Conservation (phyloP, 2,797 vertebrate genomes). For the Lepidocolaptes lacrymiger region DNA sequence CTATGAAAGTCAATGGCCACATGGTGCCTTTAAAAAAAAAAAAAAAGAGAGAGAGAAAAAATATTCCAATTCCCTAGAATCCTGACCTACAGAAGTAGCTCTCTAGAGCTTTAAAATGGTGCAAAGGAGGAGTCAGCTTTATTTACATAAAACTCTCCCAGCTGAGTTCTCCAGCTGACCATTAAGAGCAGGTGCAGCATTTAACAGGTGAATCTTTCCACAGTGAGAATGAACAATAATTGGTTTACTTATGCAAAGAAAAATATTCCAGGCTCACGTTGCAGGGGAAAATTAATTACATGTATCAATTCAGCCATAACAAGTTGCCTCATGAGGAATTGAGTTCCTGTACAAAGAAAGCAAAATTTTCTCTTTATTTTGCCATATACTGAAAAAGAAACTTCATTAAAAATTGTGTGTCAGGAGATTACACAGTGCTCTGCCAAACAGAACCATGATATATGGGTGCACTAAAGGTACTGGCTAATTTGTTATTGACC, state of each 20-base stretch:
- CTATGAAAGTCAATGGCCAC: neutral
- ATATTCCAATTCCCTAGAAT: neutral
- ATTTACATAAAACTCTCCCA: neutral
- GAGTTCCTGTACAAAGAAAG: neutral
- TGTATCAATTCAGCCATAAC: neutral
- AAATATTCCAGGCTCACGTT: neutral
- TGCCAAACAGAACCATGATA: neutral
- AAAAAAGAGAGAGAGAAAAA: neutral
- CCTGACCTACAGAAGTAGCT: neutral
- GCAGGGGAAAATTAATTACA: neutral
- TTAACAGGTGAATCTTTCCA: neutral
- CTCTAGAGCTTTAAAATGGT: conserved; percentile 7
- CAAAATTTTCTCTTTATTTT: neutral
- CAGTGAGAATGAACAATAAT: neutral
- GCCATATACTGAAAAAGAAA: neutral
- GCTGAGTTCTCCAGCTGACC: conserved; percentile 21
- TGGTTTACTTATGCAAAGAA: neutral
- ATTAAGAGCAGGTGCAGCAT: neutral
- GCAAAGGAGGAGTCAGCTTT: conserved; percentile 30
- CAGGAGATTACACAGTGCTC: neutral
- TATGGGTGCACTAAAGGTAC: neutral
- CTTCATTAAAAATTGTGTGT: neutral
- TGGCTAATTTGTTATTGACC: neutral
- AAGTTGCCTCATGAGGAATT: neutral
- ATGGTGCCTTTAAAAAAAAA: neutral